Conservation (phyloP, 2,113 vertebrate genomes). For the Atractosteus spatula region DNA sequence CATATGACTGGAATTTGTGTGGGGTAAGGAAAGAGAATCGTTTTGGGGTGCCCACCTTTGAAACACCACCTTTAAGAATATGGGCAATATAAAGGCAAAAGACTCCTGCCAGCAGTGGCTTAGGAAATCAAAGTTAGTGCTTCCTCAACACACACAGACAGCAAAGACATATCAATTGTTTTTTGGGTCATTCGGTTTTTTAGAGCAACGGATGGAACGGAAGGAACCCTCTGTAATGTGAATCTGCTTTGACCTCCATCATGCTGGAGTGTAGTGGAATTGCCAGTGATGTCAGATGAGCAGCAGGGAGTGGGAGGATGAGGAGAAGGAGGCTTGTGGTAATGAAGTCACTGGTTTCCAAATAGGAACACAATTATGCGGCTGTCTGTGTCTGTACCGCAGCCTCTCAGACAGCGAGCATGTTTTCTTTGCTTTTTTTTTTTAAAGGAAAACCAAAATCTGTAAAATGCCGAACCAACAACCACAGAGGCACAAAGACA, state of each 20-base stretch:
- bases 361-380: conserved; percentile 53
- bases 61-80: conserved; percentile 2
- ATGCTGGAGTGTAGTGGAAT: neutral
- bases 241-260: too few species aligned
- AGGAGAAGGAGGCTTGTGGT: conserved; percentile 50
- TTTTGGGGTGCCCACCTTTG: neutral
- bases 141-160: too few species aligned
- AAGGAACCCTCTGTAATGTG: too few species aligned
- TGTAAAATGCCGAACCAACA: neutral
- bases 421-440: conserved; percentile 48
- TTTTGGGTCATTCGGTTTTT: too few species aligned
- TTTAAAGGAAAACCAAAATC: neutral
- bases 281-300: neutral
- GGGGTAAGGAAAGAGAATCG: conserved; percentile 14
- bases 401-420: conserved; percentile 51
- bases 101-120: too few species aligned
- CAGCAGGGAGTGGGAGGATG: conserved; percentile 39
- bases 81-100: conserved; percentile 6
- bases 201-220: too few species aligned
- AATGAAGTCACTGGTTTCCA: conserved; percentile 66
- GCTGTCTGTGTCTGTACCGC: conserved; percentile 64
- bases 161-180: too few species aligned
- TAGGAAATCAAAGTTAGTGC: too few species aligned
- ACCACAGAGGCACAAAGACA: neutral
- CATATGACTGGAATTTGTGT: too few species aligned